These are phyloP conservation scores for Drosophila ustulata DNA, from an alignment of 2,888 invertebrate species.

Conservation along the genomic window DNA sequence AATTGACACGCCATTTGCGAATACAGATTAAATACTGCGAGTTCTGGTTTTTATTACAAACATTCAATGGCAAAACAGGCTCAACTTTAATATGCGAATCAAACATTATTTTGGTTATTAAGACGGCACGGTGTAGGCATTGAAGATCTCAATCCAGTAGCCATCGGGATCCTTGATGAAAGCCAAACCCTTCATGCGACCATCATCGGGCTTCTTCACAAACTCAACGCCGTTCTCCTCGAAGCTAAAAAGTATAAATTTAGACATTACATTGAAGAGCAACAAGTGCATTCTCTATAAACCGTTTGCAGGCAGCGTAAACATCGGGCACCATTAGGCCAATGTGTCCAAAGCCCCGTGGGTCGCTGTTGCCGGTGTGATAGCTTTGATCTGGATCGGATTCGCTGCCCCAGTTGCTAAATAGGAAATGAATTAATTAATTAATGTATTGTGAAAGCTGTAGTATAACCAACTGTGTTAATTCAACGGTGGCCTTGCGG, in stretches of 20 bases:
- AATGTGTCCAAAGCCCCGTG: slow-evolving; percentile 96
- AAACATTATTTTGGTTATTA: slow-evolving; percentile 19
- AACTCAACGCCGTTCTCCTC: slow-evolving; percentile 94
- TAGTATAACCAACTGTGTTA: slow-evolving; percentile 92
- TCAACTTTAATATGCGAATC: slow-evolving; percentile 19
- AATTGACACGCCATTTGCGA: slow-evolving; percentile 47
- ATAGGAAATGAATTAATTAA: neutral
- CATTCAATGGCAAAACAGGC: slow-evolving; percentile 17
- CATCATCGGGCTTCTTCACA: slow-evolving; percentile 95
- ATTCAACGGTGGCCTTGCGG: slow-evolving; percentile 94
- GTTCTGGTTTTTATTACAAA: slow-evolving; percentile 19
- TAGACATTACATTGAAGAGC: neutral
- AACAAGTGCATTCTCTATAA: neutral
- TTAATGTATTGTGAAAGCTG: too few species aligned
- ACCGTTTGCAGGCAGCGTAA: slow-evolving; percentile 91
- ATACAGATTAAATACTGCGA: slow-evolving; percentile 19
- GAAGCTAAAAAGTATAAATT: slow-evolving; percentile 86
- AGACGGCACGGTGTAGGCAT: slow-evolving; percentile 83
- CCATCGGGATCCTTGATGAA: slow-evolving; percentile 98
- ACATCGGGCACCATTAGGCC: slow-evolving; percentile 96
- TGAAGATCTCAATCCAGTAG: slow-evolving; percentile 97
- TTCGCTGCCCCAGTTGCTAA: slow-evolving; percentile 98
- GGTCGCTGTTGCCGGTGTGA: slow-evolving; percentile 96
- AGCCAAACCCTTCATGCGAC: slow-evolving; percentile 97
- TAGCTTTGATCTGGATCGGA: slow-evolving; percentile 91